Conservation (phyloP, 1,140 invertebrate species). For the Drosophila repleta region DNA sequence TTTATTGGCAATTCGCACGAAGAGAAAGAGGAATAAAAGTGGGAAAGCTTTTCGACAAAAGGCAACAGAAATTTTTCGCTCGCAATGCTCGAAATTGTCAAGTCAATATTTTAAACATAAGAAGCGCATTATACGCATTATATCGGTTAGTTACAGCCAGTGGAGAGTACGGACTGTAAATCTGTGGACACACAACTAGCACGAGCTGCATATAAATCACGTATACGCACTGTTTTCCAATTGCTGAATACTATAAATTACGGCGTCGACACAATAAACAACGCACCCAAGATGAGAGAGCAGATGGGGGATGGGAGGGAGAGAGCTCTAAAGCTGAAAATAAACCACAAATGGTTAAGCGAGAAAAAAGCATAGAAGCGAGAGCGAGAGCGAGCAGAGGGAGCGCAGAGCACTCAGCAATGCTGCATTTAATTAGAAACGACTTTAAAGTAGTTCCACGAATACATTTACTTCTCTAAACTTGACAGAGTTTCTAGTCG, state of each 20-base stretch:
- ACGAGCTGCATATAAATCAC: slow-evolving; percentile 64
- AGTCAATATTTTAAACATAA: slow-evolving; percentile 23
- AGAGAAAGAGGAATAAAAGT: no score
- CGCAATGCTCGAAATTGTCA: slow-evolving; percentile 1
- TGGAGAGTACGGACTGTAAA: slow-evolving; percentile 14
- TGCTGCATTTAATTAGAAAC: slow-evolving; percentile 29
- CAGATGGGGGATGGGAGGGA: not conserved
- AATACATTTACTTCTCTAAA: not conserved
- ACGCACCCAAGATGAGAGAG: slow-evolving; percentile 5
- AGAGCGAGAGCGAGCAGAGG: not conserved
- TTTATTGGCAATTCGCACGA: no score
- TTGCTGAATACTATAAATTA: slow-evolving; percentile 66
- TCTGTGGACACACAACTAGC: slow-evolving; percentile 25
- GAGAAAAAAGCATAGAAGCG: not conserved
- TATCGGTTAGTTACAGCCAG: slow-evolving; percentile 31
- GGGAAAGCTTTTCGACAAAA: not conserved
- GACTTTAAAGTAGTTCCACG: slow-evolving; percentile 1
- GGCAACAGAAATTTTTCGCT: slow-evolving; percentile 30
- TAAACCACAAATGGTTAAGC: slow-evolving; percentile 29
- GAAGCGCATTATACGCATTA: slow-evolving; percentile 26
- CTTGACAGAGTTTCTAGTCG: not conserved
- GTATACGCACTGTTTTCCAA: slow-evolving; percentile 65
- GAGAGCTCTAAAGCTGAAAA: slow-evolving; percentile 15
- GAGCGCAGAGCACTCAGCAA: slow-evolving; percentile 4
- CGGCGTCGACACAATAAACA: slow-evolving; percentile 45